Evolutionary conservation across 1,140 invertebrate genomes (phyloP).

Genomic region (Leptinotarsa defecta): DNA sequence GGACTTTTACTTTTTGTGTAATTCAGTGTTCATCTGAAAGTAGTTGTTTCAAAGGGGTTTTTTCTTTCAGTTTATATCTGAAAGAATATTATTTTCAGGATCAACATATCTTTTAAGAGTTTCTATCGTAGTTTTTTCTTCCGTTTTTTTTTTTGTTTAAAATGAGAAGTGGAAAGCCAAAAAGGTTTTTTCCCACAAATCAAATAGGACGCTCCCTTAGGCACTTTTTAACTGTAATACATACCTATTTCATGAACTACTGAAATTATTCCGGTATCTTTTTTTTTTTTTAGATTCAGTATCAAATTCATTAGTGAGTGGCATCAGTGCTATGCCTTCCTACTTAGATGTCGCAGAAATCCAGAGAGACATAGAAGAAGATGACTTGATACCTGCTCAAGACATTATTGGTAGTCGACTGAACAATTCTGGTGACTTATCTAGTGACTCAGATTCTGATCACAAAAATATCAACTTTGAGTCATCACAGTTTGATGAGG

Average conservation of each 20-base stretch:
- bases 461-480: conserved; percentile 46
- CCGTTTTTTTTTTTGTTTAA: no score
- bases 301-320: conserved; percentile 46
- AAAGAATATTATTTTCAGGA: no score
- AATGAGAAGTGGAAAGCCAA: no score
- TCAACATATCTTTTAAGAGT: no score
- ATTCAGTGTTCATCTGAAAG: no score
- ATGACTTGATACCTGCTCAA: conserved; percentile 42
- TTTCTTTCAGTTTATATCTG: no score
- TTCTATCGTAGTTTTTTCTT: no score
- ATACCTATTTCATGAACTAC: not conserved
- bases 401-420: conserved; percentile 7
- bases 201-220: not conserved
- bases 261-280: not conserved
- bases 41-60: no score
- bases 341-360: conserved; percentile 45
- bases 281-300: conserved; percentile 47
- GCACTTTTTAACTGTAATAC: conserved; percentile 1
- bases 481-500: conserved; percentile 45
- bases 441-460: conserved; percentile 49
- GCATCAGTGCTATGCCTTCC: conserved; percentile 48
- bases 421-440: conserved; percentile 40
- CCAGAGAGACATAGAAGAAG: conserved; percentile 45
- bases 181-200: no score
- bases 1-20: no score